These are phyloP conservation scores for Eulacestoma nigropectus DNA, from an alignment of 2,113 vertebrate species.

Conservation along the genomic window DNA sequence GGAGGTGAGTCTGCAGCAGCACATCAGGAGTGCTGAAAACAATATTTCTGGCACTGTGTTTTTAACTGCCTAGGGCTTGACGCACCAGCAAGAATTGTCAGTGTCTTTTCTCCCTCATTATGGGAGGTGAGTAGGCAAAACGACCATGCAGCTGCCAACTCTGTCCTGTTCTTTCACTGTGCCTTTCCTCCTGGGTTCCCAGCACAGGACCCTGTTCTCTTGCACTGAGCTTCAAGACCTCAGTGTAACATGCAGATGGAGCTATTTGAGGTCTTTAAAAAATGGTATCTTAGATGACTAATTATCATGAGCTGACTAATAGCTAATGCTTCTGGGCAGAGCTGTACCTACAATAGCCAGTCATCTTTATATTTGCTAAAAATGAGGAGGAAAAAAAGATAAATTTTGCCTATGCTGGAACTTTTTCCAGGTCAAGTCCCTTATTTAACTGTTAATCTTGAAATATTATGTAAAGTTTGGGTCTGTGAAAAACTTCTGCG, in stretches of 20 bases:
- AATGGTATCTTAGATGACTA: neutral
- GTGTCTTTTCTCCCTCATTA: neutral
- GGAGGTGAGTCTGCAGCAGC: accelerated
- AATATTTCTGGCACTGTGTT: no score
- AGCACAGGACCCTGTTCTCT: accelerated
- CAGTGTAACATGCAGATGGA: neutral
- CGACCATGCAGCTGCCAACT: accelerated
- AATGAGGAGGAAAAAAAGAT: neutral
- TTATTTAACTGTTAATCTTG: slow-evolving; percentile 29
- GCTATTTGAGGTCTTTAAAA: neutral
- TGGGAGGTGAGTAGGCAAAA: neutral
- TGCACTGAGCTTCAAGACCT: neutral
- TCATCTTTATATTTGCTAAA: neutral
- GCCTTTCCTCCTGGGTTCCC: neutral
- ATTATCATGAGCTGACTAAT: slow-evolving; percentile 2
- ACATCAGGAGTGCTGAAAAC: neutral
- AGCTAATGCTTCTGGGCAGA: slow-evolving; percentile 18
- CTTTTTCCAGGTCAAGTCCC: slow-evolving; percentile 50
- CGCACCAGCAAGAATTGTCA: neutral
- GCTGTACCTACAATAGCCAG: slow-evolving; percentile 10
- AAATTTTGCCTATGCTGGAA: neutral
- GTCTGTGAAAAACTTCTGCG: neutral
- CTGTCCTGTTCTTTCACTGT: neutral
- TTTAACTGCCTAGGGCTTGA: neutral
- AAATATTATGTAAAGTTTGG: slow-evolving; percentile 8